These are phyloP conservation scores for Hemistola chrysoprasaria DNA, from an alignment of 2,888 invertebrate genomes.

Conservation along the genomic window DNA sequence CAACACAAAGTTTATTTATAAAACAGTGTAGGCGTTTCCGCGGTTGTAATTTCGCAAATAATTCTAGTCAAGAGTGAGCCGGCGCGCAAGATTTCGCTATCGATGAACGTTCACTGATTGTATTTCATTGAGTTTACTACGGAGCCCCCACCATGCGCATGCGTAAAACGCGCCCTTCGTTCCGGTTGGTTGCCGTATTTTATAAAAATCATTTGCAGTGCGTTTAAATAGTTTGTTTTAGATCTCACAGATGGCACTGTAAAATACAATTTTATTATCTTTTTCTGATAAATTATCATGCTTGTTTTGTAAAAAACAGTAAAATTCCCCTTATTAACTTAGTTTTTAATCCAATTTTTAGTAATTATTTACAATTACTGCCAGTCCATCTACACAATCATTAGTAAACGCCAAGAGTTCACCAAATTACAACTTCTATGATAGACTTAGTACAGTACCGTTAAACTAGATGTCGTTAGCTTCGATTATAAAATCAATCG, in stretches of 20 bases:
- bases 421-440: not conserved
- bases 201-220: conserved; percentile 20
- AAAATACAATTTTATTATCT: too few relatives aligned
- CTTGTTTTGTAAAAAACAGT: too few relatives aligned
- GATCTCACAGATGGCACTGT: conserved; percentile 34
- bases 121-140: conserved; percentile 54
- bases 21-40: conserved; percentile 60
- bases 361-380: too few relatives aligned
- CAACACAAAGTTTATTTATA: conserved; percentile 65
- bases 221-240: conserved; percentile 15
- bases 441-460: conserved; percentile 12
- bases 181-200: conserved; percentile 40
- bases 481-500: conserved; percentile 48
- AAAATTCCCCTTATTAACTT: too few relatives aligned
- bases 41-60: conserved; percentile 47
- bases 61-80: conserved; percentile 25
- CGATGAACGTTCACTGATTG: conserved; percentile 59
- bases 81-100: conserved; percentile 33
- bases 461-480: conserved; percentile 44
- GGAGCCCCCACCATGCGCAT: conserved; percentile 66
- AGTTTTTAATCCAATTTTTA: too few relatives aligned
- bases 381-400: too few relatives aligned
- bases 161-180: conserved; percentile 60
- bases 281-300: too few relatives aligned
- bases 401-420: too few relatives aligned